Evolutionary conservation across 1,140 invertebrate genomes (phyloP), one percentile per base, ranked within the genome.

Genomic region (Sweltsa coloradensis): DNA sequence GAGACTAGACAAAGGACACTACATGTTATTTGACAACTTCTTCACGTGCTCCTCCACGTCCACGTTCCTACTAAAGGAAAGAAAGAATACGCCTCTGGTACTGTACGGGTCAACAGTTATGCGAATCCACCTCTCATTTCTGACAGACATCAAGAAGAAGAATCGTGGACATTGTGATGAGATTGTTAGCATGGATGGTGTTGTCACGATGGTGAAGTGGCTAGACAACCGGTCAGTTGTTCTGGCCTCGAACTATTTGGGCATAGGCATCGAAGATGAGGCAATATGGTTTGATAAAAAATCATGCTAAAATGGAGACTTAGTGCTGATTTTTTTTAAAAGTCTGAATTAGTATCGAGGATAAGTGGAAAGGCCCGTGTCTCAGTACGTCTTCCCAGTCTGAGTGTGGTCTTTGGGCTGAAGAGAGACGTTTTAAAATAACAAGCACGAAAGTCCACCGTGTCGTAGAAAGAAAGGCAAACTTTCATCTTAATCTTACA

Each of bases 11-110:
- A 14, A 47, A 24, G 52, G 52, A 29, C 45, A 53, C 27, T 49
- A 53, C 39, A 11, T 54, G 11, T 50, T 50, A 43, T 40, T 42
- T 47, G 53, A 55, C 25, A 55, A 53, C 25, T 47, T 37, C 43
- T 53, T 55, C 29, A 53, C 48, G 5, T 50, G 42, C 4, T 44
- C 47, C 25, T 22, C n/a, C n/a, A 29, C 24, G 34, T 55, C 13
- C 34, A 48, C 4, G 23, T 29, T 6, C 13, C 24, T 18, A 25
- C 51, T n/a, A 52, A 45, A 45, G 23, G 34, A 24, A 19, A 21
- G 22, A 47, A 45, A 5, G 51, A 53, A 18, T 44, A 42, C 19
- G 44, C 45, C 24, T 27, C 42, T 39, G 45, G 40, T 21, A 55
- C 52, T 9, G 49, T 50, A 9, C 48, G 43, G 46, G 40, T 31